Conservation (phyloP, 1,140 invertebrate genomes). For the Diachasma alloeum region DNA sequence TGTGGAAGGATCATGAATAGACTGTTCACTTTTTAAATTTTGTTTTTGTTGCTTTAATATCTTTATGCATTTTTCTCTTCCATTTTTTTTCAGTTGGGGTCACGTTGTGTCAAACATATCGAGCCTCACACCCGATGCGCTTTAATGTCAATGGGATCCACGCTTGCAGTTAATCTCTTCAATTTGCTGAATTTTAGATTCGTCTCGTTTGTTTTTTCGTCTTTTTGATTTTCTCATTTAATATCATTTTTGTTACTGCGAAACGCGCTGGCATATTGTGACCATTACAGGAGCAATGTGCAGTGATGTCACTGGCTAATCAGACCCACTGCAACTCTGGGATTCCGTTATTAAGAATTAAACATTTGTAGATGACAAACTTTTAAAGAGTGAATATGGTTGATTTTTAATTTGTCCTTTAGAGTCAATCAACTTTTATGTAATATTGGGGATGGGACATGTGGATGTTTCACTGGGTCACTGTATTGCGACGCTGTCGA, state of each 20-base stretch:
- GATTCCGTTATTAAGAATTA: neutral
- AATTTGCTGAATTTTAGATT: neutral
- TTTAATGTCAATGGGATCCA: neutral
- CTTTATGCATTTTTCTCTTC: conserved; percentile 29
- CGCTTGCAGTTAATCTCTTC: neutral
- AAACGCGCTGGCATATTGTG: conserved; percentile 11
- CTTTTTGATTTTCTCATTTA: neutral
- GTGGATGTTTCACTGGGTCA: conserved; percentile 32
- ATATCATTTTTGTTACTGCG: neutral
- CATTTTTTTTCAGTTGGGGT: neutral
- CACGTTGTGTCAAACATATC: neutral
- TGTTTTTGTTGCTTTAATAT: neutral
- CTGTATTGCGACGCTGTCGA: conserved; percentile 30
- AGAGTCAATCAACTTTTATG: no score
- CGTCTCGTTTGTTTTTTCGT: neutral
- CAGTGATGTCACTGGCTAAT: conserved; percentile 11
- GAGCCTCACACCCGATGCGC: neutral
- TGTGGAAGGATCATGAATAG: conserved; percentile 46
- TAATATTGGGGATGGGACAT: conserved; percentile 10
- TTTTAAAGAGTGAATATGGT: neutral
- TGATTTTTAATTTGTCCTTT: no score
- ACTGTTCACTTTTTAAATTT: conserved; percentile 46
- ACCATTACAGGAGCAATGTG: conserved; percentile 12
- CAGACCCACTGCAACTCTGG: conserved; percentile 2
- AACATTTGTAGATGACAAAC: neutral